Conservation (phyloP, 2,113 vertebrate genomes). For the Cyprinodon tularosa region DNA sequence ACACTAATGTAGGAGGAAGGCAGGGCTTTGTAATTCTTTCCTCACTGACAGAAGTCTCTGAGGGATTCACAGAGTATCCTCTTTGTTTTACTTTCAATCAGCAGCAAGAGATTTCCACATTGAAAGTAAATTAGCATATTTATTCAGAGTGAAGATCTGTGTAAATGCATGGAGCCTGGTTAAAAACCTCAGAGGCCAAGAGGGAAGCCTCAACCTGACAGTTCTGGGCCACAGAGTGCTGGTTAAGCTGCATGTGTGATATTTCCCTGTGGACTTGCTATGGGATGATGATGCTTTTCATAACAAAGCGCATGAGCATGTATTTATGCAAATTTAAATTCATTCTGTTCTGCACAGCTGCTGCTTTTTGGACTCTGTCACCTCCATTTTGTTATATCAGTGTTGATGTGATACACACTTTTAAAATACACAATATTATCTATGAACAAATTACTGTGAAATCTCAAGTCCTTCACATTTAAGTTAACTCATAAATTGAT, state of each 20-base stretch:
- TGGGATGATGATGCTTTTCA: slow-evolving; percentile 66
- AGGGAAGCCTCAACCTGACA: slow-evolving; percentile 55
- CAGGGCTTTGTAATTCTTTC: slow-evolving; percentile 38
- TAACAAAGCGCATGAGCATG: slow-evolving; percentile 55
- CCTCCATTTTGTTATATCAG: background rate
- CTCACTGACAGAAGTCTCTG: slow-evolving; percentile 33
- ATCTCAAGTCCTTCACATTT: slow-evolving; percentile 1
- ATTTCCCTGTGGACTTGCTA: slow-evolving; percentile 48
- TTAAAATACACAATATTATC: slow-evolving; percentile 11
- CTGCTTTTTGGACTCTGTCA: slow-evolving; percentile 23
- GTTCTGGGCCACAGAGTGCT: slow-evolving; percentile 51
- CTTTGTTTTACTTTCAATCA: slow-evolving; percentile 70
- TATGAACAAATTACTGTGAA: slow-evolving; percentile 4
- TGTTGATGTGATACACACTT: background rate
- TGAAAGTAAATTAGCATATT: slow-evolving; percentile 66
- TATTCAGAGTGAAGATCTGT: slow-evolving; percentile 56
- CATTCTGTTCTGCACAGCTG: slow-evolving; percentile 20
- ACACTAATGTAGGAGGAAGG: slow-evolving; percentile 34
- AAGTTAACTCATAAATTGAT: background rate
- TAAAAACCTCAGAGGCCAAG: slow-evolving; percentile 32
- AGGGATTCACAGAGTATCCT: slow-evolving; percentile 46
- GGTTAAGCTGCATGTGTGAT: slow-evolving; percentile 44
- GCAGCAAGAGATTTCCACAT: slow-evolving; percentile 63
- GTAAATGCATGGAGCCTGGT: slow-evolving; percentile 39
- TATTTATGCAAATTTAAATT: slow-evolving; percentile 48